Evolutionary conservation across 2,113 vertebrate species (phyloP).

Genomic region (Pampusana beccarii): DNA sequence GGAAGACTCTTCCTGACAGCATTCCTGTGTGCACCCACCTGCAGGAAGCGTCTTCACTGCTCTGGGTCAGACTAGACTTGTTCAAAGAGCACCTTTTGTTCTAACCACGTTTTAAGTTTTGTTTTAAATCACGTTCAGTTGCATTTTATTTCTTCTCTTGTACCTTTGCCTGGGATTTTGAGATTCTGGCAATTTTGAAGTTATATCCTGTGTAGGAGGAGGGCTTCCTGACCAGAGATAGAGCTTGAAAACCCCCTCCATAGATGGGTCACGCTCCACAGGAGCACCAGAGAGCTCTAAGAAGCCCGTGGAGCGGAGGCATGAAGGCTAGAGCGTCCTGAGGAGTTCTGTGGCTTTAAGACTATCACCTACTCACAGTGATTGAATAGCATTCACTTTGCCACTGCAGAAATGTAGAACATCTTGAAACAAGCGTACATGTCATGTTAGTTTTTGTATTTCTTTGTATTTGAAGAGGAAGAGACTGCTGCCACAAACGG

Average conservation of each 20-base stretch:
- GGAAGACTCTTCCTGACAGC: background rate
- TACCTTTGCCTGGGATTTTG: background rate
- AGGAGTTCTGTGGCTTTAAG: conserved; percentile 35
- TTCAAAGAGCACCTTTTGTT: conserved; percentile 52
- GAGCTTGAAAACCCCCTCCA: background rate
- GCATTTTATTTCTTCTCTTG: background rate
- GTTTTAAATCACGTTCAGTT: conserved; percentile 1
- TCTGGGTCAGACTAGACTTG: conserved; percentile 5
- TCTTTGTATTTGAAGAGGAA: conserved; percentile 70
- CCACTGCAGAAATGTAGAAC: conserved; percentile 56
- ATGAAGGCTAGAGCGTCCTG: conserved; percentile 3
- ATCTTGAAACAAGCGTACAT: conserved; percentile 35
- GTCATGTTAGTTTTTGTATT: conserved; percentile 58
- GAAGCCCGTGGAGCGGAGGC: background rate
- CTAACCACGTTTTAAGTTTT: conserved; percentile 15
- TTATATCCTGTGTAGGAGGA: background rate
- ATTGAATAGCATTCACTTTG: conserved; percentile 41
- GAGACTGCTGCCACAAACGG: conserved; percentile 43
- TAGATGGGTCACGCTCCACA: background rate
- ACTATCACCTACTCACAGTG: background rate
- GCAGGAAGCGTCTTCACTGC: background rate
- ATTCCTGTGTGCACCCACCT: background rate
- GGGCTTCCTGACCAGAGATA: background rate
- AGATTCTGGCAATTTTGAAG: conserved; percentile 12
- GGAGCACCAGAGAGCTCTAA: background rate